Evolutionary conservation across 2,113 vertebrate species (phyloP), one percentile per base, ranked within the genome.

Genomic region (Piaya cayana): DNA sequence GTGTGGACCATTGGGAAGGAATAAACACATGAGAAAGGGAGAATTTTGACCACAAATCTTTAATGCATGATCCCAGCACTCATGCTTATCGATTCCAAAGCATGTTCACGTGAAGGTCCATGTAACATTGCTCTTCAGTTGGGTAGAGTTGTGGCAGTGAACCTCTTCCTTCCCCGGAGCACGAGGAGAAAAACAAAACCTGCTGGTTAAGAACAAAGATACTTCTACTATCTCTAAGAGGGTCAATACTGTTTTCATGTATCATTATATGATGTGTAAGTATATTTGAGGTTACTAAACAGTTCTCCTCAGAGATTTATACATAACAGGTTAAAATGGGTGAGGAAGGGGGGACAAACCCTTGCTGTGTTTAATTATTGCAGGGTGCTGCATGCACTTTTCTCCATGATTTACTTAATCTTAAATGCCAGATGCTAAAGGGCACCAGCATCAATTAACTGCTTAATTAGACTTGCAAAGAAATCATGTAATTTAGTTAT

Each of bases 391-490:
- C 50, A 19, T 64, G 53, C 70, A 69, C 93, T 89, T 93, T 93
- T 86, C 79, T 87, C 58, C 37, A 25, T 95, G 92, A 90, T 96
- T 96, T 96, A 96, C 95, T 96, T 97, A 93, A 92, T 96, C 96
- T 96, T 86, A 80, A 97, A 92, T 94, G 86, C 96, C 94, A 92
- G 94, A 93, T 93, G 88, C 76, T 96, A 96, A 97, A 97, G 95
- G 96, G 80, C 94, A 94, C 65, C 76, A 59, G 94, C 95, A 93
- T 96, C 96, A 95, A 93, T 94, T 97, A 97, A 95, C 93, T 95
- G 91, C 96, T 92, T 97, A 97, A 97, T 96, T 97, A 97, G 96
- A 92, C 94, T 93, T 97, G 94, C 96, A 96, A 96, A 93, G 94
- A 92, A 97, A 89, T 90, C 43, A 19, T 76, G 67, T 95, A 88